Conservation (phyloP, 2,113 vertebrate genomes). For the Uropsilus gracilis region DNA sequence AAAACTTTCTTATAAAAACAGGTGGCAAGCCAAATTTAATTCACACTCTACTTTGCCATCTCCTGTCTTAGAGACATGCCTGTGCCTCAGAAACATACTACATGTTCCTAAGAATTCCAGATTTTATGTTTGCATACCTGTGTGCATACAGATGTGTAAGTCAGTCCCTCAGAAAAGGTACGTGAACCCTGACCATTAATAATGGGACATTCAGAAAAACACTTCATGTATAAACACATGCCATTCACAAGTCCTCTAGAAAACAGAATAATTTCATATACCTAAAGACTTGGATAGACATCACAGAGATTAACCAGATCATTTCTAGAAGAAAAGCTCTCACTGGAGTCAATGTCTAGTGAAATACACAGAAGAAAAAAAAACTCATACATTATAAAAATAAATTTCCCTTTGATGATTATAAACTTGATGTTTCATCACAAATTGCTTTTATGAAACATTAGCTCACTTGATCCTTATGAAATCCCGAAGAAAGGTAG, state of each 20-base stretch:
- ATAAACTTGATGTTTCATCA: not conserved
- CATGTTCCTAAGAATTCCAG: not conserved
- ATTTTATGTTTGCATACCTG: not conserved
- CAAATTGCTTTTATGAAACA: not conserved
- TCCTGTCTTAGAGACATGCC: not conserved
- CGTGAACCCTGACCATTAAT: rapidly evolving
- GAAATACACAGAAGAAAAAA: not conserved
- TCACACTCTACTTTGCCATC: not conserved
- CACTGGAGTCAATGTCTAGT: not conserved
- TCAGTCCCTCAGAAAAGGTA: not conserved
- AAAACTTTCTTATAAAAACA: not conserved
- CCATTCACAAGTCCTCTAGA: not conserved
- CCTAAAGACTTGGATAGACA: not conserved
- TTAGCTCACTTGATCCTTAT: not conserved
- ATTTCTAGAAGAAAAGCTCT: not conserved
- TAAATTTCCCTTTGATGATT: not conserved
- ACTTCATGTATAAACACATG: not conserved
- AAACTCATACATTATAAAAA: not conserved
- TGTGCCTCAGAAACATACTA: not conserved
- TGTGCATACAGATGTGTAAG: not conserved
- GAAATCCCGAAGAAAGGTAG: not conserved
- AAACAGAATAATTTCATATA: not conserved
- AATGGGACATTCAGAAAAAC: not conserved
- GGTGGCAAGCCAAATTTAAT: not conserved
- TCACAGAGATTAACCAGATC: not conserved